Conservation (phyloP, 2,797 vertebrate genomes). For the Peromyscus aztecus region DNA sequence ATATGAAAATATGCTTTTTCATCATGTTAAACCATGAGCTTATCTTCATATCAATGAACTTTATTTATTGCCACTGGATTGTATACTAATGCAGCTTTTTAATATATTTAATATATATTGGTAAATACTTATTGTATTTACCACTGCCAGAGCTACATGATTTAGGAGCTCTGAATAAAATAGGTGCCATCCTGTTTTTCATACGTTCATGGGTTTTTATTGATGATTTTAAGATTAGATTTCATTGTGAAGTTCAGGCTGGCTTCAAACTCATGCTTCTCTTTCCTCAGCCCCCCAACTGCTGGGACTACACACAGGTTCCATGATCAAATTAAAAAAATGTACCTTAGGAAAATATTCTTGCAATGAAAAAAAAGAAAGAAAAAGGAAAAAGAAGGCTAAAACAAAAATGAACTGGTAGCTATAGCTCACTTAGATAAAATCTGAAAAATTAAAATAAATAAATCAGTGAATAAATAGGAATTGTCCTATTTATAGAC, state of each 20-base stretch:
- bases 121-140: neutral
- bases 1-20: constrained; percentile 4
- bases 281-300: neutral
- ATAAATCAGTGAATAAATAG: neutral
- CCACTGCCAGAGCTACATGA: neutral
- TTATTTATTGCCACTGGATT: constrained; percentile 4
- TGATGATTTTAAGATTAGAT: neutral
- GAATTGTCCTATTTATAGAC: too few species aligned
- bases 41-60: neutral
- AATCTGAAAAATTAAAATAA: constrained; percentile 34
- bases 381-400: neutral
- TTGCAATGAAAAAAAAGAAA: neutral
- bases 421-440: constrained; percentile 25
- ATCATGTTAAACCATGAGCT: neutral
- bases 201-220: neutral
- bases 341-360: neutral
- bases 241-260: neutral
- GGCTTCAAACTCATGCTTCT: neutral
- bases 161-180: neutral
- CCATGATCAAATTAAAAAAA: neutral
- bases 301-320: neutral
- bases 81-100: neutral
- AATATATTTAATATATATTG: neutral
- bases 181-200: neutral
- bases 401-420: constrained; percentile 15